Base-by-base conservation (phyloP, 2,888 invertebrate species). In the Mellilla xanthometata region DNA sequence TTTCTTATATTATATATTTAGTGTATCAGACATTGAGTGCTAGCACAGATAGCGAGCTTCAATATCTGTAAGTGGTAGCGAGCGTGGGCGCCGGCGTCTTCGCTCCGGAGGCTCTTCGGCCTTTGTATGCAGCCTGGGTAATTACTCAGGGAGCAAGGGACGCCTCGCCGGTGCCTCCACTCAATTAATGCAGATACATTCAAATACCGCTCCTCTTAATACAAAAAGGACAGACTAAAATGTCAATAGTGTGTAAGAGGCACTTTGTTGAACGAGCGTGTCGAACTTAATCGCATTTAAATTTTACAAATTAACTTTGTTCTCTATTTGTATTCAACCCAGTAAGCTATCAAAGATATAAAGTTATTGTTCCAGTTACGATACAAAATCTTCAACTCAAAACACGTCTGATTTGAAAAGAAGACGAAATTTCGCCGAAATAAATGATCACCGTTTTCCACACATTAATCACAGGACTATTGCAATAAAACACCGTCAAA, bases 131-230 rank as follows among this genome's bases (percentile, higher is more conserved):
- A 64, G 69, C 69, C 68, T 72, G 76, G 76, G 76, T 87, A 86
- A 87, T 86, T 86, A 85, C 83, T 84, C 77, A 65, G 83, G 86
- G 83, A 79, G 81, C 74, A 78, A 81, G 87, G 85, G 85, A 82
- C 84, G 76, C 71, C 78, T 79, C 72, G 76, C 68, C 73, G 72
- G 71, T 76, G 80, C 78, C 81, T 79, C 72, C 70, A 76, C 60
- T 74, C 73, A 79, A 79, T 81, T 73, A 72, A 79, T 75, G 64
- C 60, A 72, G 67, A 74, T 65, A 70, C 62, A 65, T 70, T 56
- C 46, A 41, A 52, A 46, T 58, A 56, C 42, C 35, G 31, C 15
- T 10, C 19, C 15, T 39, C 35, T 12, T 15, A 39, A 6, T 22
- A 24, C n/a, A 2, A 27, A 28, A 15, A 33, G 34, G 24, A 15